Conservation (phyloP, 2,113 vertebrate genomes). For the Rhagologus leucostigma region DNA sequence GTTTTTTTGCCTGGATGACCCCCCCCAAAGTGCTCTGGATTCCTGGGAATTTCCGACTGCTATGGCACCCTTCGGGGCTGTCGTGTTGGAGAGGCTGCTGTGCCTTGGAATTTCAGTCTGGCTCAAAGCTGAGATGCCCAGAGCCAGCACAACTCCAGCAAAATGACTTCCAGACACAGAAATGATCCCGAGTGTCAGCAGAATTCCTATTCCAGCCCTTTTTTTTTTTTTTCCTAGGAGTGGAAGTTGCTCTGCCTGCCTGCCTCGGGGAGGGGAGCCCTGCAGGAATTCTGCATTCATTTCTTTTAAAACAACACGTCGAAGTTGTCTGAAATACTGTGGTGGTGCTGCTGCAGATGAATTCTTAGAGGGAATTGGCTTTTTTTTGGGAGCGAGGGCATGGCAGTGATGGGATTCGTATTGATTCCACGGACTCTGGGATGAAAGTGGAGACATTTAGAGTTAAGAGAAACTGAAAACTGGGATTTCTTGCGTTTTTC, state of each 20-base stretch:
- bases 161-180: background rate
- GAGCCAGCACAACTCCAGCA: background rate
- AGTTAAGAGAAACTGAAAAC: background rate
- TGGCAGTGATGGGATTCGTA: background rate
- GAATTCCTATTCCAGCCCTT: background rate
- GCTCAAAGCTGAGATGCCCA: background rate
- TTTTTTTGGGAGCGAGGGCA: background rate
- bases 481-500: background rate
- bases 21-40: background rate
- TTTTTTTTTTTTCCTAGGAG: background rate
- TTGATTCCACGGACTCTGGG: accelerated
- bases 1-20: background rate
- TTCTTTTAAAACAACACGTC: background rate
- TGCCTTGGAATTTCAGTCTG: background rate
- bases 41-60: background rate
- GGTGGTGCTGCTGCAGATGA: background rate
- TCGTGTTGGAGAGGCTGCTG: background rate
- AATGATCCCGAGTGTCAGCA: background rate
- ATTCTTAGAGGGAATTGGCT: background rate
- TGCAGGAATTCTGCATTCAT: background rate
- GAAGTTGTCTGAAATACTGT: background rate
- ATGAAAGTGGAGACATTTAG: background rate
- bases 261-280: background rate
- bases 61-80: background rate
- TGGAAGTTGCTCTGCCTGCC: background rate